Percentiles rank a stretch among this genome's conserved stretches.
Conservation (phyloP, 2,797 vertebrate species). For the Sibirionetta formosa region DNA sequence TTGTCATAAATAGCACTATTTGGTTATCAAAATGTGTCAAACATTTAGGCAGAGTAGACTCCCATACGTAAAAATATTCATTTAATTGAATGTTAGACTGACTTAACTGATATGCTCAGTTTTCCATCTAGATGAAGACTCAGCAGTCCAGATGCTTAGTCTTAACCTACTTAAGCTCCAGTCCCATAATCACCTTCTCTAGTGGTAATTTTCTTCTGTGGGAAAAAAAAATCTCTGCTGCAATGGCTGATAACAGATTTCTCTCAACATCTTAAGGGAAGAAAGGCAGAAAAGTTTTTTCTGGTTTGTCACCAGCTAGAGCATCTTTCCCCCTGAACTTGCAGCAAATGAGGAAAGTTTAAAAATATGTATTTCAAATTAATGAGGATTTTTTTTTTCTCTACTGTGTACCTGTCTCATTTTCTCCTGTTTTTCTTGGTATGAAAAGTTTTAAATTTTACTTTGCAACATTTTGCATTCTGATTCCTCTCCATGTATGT, state of each 20-base stretch:
- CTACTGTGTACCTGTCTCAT: not conserved
- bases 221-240: not conserved
- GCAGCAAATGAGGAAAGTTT: not conserved
- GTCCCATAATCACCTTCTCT: not conserved
- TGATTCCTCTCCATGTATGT: not conserved
- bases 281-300: not conserved
- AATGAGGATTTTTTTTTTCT: not conserved
- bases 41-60: not conserved
- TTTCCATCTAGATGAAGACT: not conserved
- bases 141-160: not conserved
- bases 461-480: not conserved
- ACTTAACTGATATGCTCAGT: not conserved
- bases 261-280: not conserved
- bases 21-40: not conserved
- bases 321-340: not conserved
- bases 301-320: not conserved
- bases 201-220: not conserved
- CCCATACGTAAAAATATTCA: accelerated
- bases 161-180: not conserved
- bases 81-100: not conserved
- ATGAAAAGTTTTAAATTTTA: not conserved
- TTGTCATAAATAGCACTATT: not conserved
- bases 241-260: not conserved
- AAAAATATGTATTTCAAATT: not conserved
- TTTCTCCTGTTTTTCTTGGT: not conserved